Percentiles rank a stretch among this genome's conserved stretches.
Conservation (phyloP, 2,797 vertebrate species). For the Enoplosus armatus region DNA sequence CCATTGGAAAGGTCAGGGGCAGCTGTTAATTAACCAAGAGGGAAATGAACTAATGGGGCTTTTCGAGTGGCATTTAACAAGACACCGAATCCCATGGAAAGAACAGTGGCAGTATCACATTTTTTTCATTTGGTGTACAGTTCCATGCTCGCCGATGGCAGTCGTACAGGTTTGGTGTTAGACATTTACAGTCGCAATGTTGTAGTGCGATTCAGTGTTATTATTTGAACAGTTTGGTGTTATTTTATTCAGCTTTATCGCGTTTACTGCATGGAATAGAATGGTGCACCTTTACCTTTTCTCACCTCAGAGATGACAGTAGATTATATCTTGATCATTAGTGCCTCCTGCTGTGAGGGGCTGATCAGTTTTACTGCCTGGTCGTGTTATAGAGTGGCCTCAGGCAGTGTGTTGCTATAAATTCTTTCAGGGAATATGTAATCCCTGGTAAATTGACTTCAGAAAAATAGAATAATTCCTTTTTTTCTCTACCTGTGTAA, state of each 20-base stretch:
- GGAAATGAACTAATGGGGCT: slow-evolving; percentile 88
- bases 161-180: slow-evolving; percentile 25
- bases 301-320: not conserved
- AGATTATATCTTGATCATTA: slow-evolving; percentile 34
- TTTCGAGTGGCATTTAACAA: slow-evolving; percentile 86
- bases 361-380: slow-evolving; percentile 12
- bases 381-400: not conserved
- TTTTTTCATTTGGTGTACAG: slow-evolving; percentile 68
- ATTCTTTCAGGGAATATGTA: not conserved
- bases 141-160: slow-evolving; percentile 35
- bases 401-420: not conserved
- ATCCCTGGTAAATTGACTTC: not conserved
- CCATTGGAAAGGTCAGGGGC: slow-evolving; percentile 87
- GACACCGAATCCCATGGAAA: slow-evolving; percentile 80
- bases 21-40: slow-evolving; percentile 91
- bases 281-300: not conserved
- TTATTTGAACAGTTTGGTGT: not conserved
- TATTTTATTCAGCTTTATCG: not conserved
- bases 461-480: not conserved
- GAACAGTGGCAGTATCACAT: slow-evolving; percentile 70
- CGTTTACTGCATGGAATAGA: not conserved
- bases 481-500: not conserved
- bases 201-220: slow-evolving; percentile 2
- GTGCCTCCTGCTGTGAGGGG: slow-evolving; percentile 67
- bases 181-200: slow-evolving; percentile 5